Evolutionary conservation across 2,888 invertebrate genomes (phyloP).

Genomic region (Brenthis ino): DNA sequence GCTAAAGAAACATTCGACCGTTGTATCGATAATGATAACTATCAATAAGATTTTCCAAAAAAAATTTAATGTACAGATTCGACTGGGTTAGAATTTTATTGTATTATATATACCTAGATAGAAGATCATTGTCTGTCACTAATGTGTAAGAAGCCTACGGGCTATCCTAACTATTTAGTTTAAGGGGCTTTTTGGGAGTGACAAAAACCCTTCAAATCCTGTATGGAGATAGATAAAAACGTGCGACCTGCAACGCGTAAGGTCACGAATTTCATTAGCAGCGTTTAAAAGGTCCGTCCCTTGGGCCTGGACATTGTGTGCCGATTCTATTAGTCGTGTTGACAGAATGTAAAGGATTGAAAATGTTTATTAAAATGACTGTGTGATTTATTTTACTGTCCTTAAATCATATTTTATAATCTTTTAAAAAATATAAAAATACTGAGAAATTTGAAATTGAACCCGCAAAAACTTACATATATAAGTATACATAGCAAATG

Average conservation of each 20-base stretch:
- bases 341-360: slow-evolving; percentile 15
- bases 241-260: slow-evolving; percentile 41
- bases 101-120: too few species aligned
- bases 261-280: slow-evolving; percentile 70
- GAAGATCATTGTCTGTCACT: not conserved
- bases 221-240: slow-evolving; percentile 17
- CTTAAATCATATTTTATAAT: not conserved
- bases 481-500: too few species aligned
- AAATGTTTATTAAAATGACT: slow-evolving; percentile 1
- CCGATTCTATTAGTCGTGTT: slow-evolving; percentile 22
- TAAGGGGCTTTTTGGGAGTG: not conserved
- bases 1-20: too few species aligned
- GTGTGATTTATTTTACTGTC: not conserved
- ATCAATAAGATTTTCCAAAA: too few species aligned
- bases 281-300: slow-evolving; percentile 59
- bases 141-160: not conserved
- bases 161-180: slow-evolving; percentile 5
- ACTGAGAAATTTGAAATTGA: too few species aligned
- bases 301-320: slow-evolving; percentile 43
- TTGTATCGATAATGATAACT: too few species aligned
- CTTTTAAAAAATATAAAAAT: too few species aligned
- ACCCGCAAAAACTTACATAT: too few species aligned
- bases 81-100: too few species aligned
- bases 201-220: slow-evolving; percentile 1
- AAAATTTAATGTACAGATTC: too few species aligned